Evolutionary conservation across 2,113 vertebrate genomes (phyloP).

Genomic region (Australoheros scitulus): DNA sequence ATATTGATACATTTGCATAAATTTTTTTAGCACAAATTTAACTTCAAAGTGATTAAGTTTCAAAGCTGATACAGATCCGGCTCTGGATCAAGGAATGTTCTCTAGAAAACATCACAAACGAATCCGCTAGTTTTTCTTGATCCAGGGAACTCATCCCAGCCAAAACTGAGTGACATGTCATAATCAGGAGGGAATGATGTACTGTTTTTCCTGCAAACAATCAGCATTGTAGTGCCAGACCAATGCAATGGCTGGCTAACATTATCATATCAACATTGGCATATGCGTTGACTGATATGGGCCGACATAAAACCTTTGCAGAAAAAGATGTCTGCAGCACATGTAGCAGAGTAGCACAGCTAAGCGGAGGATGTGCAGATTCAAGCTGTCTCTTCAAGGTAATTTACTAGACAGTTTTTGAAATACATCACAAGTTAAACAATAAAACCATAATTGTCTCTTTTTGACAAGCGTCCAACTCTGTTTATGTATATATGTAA

Average conservation of each 20-base stretch:
- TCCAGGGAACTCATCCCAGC: no score
- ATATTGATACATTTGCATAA: not conserved
- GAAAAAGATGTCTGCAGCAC: not conserved
- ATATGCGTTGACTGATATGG: no score
- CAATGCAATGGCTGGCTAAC: no score
- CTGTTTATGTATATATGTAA: not conserved
- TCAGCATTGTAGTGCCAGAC: no score
- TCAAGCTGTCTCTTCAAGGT: not conserved
- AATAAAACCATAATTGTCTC: rapidly evolving
- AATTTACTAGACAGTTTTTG: not conserved
- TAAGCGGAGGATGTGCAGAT: not conserved
- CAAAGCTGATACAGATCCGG: not conserved
- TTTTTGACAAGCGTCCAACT: not conserved
- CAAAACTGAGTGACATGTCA: no score
- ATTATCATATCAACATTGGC: no score
- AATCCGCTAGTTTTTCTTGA: no score
- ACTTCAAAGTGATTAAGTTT: not conserved
- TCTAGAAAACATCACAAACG: not conserved
- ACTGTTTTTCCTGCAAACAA: not conserved
- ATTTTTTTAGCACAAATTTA: not conserved
- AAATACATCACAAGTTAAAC: not conserved
- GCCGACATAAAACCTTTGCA: not conserved
- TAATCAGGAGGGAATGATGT: not conserved
- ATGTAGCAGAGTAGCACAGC: rapidly evolving
- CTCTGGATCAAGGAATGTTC: not conserved